These are phyloP conservation scores for Stenoptilia bipunctidactyla DNA, from an alignment of 2,888 invertebrate genomes.

Conservation along the genomic window DNA sequence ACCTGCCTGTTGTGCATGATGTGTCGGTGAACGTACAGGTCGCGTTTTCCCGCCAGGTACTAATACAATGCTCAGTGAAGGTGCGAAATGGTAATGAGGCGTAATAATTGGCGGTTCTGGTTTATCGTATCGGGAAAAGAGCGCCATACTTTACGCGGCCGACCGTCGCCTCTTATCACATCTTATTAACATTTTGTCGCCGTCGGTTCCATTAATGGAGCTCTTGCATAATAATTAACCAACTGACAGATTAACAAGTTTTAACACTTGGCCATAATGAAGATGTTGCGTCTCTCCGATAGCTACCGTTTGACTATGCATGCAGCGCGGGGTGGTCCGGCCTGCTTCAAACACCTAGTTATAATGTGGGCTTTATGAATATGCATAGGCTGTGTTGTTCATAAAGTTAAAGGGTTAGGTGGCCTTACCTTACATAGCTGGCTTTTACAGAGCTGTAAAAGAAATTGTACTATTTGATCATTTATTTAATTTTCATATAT, in stretches of 20 bases:
- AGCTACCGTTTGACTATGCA: conserved; percentile 34
- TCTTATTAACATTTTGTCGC: conserved; percentile 67
- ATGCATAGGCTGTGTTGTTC: neutral
- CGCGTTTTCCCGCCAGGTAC: too few species aligned
- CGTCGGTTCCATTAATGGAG: conserved; percentile 56
- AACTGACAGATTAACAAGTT: conserved; percentile 63
- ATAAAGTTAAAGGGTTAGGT: neutral
- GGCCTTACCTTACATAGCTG: neutral
- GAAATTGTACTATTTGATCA: too few species aligned
- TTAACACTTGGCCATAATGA: conserved; percentile 65
- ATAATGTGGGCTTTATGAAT: too few species aligned
- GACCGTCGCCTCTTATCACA: conserved; percentile 35
- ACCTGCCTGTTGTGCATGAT: too few species aligned
- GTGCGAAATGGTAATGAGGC: too few species aligned
- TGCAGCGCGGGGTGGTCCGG: conserved; percentile 30
- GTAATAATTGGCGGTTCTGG: too few species aligned
- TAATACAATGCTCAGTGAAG: too few species aligned
- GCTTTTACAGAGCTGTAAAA: too few species aligned
- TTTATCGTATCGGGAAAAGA: conserved; percentile 1
- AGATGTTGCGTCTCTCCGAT: conserved; percentile 45
- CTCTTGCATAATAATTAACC: conserved; percentile 60
- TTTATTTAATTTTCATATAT: too few species aligned
- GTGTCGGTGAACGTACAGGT: too few species aligned
- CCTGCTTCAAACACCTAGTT: neutral
- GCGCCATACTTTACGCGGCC: conserved; percentile 19